phyloP scores from a whole-genome alignment of 2,797 vertebrate genomes.

The Squalus acanthias region DNA sequence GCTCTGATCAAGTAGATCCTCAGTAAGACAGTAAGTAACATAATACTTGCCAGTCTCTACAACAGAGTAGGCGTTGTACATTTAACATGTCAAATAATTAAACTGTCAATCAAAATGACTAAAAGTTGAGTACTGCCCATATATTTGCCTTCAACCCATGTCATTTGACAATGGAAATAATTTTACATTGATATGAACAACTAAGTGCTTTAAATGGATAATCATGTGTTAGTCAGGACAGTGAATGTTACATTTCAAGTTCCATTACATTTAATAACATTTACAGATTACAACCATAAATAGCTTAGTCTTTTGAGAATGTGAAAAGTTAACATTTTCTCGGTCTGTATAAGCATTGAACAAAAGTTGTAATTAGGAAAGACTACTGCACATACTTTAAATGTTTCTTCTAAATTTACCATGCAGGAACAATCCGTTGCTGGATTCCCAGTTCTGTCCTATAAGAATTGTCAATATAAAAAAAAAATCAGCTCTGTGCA shows the following conservation, averaged over 20 bases:
- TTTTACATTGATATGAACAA: not conserved
- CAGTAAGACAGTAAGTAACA: not conserved
- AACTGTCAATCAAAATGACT: not conserved
- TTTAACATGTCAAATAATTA: not conserved
- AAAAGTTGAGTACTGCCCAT: too few relatives aligned
- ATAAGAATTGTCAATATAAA: not conserved
- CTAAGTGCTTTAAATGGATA: not conserved
- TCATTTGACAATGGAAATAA: not conserved
- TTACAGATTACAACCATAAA: not conserved
- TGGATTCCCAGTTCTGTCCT: not conserved
- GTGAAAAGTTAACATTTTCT: not conserved
- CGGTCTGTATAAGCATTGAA: not conserved
- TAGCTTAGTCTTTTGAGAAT: not conserved
- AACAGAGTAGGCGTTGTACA: not conserved
- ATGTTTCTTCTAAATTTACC: not conserved
- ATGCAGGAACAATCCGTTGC: not conserved
- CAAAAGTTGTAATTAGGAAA: not conserved
- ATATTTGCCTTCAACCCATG: not conserved
- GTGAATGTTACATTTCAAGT: not conserved
- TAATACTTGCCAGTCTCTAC: not conserved
- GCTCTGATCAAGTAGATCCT: not conserved
- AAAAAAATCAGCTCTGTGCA: not conserved
- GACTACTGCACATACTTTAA: not conserved
- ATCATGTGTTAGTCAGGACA: not conserved
- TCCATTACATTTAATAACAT: not conserved